Percentiles rank a stretch among this genome's conserved stretches.
Evolutionary conservation across 2,113 vertebrate genomes (phyloP).

Genomic region (Urocolius indicus): DNA sequence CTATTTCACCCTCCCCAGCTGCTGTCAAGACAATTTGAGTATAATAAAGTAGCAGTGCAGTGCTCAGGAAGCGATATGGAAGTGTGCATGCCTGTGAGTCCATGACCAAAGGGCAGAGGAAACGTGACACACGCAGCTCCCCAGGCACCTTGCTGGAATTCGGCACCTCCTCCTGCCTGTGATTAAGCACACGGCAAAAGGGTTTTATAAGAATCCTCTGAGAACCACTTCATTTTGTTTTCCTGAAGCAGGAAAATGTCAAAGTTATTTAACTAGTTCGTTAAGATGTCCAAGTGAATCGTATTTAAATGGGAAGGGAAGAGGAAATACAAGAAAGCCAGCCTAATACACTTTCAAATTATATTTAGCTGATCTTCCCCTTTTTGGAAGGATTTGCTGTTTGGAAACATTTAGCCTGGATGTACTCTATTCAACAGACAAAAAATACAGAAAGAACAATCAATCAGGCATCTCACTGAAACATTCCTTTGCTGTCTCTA

Average conservation of each 20-base stretch:
- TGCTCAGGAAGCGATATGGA: background rate
- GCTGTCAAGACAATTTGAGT: background rate
- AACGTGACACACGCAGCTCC: background rate
- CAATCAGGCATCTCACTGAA: background rate
- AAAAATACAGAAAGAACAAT: background rate
- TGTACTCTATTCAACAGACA: background rate
- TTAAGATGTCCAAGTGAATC: constrained; percentile 17
- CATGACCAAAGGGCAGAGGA: background rate
- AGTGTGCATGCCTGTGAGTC: background rate
- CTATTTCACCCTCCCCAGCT: background rate
- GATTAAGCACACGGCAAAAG: background rate
- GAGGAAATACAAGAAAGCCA: constrained; percentile 2
- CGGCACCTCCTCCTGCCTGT: constrained; percentile 12
- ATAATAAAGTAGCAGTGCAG: background rate
- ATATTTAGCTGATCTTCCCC: constrained; percentile 21
- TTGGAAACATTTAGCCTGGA: constrained; percentile 8
- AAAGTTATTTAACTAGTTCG: background rate
- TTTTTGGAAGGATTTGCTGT: constrained; percentile 45
- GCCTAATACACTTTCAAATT: background rate
- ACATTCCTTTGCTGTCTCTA: background rate
- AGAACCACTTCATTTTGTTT: constrained; percentile 11
- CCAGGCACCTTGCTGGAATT: constrained; percentile 29
- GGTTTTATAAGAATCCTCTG: constrained; percentile 31
- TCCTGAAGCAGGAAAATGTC: constrained; percentile 11
- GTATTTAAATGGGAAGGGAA: background rate